Percentiles rank a stretch among this genome's conserved stretches.
Conservation (phyloP, 2,113 vertebrate genomes). For the Scopus umbretta region DNA sequence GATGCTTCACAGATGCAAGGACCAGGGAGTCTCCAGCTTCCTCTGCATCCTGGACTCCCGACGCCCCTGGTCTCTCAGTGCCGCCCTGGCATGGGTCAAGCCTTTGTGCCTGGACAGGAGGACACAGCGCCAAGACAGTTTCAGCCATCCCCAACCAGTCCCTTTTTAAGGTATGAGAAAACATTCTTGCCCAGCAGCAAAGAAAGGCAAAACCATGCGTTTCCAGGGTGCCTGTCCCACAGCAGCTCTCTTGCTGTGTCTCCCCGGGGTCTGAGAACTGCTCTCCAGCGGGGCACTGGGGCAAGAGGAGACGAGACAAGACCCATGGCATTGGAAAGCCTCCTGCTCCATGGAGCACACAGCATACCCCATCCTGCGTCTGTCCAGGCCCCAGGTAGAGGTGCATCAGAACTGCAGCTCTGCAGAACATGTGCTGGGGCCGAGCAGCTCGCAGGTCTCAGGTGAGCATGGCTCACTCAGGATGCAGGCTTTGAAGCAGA, state of each 20-base stretch:
- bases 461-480: too few species aligned
- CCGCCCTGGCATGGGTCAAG: neutral
- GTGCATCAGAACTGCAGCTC: neutral
- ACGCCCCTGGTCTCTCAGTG: neutral
- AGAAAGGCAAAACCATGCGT: neutral
- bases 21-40: neutral
- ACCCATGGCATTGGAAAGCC: rapidly evolving
- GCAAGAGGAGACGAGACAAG: rapidly evolving
- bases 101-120: rapidly evolving
- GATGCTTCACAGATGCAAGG: neutral
- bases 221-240: neutral
- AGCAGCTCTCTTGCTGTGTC: neutral
- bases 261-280: neutral
- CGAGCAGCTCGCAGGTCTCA: rapidly evolving
- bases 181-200: neutral
- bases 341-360: neutral
- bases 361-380: rapidly evolving
- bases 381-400: neutral
- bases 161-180: neutral
- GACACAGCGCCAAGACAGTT: neutral
- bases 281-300: neutral
- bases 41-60: too few species aligned
- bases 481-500: neutral
- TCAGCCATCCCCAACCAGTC: neutral
- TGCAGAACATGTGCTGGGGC: neutral